These are phyloP conservation scores for Varanus salvator DNA, from an alignment of 2,113 vertebrate genomes.

Conservation along the genomic window DNA sequence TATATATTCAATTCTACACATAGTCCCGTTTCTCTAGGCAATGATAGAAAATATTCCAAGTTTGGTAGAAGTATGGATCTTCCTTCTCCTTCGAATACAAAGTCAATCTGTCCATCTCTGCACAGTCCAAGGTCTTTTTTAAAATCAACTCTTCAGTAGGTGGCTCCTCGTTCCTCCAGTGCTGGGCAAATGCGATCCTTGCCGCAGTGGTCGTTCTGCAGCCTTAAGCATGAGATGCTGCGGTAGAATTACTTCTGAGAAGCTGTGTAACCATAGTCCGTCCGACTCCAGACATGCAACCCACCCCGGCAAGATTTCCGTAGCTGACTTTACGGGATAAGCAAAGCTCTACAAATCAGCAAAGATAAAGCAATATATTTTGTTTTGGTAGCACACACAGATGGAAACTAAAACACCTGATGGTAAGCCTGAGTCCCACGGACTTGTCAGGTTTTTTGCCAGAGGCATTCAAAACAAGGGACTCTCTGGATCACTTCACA, in stretches of 20 bases:
- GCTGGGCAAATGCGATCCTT: too few species aligned
- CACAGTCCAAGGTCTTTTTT: too few species aligned
- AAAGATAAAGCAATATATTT: neutral
- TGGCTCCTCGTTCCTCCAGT: too few species aligned
- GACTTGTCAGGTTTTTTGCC: neutral
- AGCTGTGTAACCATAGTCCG: neutral
- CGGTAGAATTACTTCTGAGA: neutral
- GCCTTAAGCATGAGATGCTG: neutral
- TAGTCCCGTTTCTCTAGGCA: too few species aligned
- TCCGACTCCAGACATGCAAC: too few species aligned
- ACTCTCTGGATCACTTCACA: neutral
- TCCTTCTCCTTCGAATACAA: too few species aligned
- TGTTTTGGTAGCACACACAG: neutral
- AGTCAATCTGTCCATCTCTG: too few species aligned
- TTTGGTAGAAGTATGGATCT: too few species aligned
- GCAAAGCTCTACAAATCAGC: neutral
- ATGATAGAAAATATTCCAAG: too few species aligned
- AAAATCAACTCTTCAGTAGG: too few species aligned
- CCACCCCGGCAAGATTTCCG: neutral
- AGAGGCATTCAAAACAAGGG: slow-evolving; percentile 21
- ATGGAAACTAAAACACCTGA: slow-evolving; percentile 4
- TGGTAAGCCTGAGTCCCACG: neutral
- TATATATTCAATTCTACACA: too few species aligned
- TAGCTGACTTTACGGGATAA: neutral
- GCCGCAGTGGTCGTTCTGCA: neutral